Percentiles rank a stretch among this genome's conserved stretches.
These are phyloP conservation scores for Eulemur coronatus DNA, from an alignment of 2,797 vertebrate species.

Conservation along the genomic window DNA sequence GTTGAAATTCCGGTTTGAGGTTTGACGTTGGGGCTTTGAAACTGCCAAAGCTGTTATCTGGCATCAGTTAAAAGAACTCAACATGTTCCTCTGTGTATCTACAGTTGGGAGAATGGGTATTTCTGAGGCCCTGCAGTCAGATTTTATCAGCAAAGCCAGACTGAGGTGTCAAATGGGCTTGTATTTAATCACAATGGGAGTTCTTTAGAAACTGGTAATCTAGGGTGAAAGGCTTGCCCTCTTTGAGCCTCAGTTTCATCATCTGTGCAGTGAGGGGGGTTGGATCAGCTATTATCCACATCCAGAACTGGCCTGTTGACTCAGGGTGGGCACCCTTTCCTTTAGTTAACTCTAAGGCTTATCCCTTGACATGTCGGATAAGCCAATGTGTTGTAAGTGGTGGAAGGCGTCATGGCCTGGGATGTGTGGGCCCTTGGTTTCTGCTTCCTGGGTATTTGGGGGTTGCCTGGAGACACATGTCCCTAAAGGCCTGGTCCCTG, in stretches of 20 bases:
- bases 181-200: not conserved
- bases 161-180: not conserved
- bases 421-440: constrained; percentile 30
- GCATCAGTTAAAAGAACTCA: constrained; percentile 58
- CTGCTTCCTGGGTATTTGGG: not conserved
- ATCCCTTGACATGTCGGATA: not conserved
- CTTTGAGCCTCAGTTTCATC: constrained; percentile 57
- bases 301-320: constrained; percentile 42
- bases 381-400: not conserved
- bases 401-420: not conserved
- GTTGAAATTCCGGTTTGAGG: constrained; percentile 69
- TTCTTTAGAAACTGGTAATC: constrained; percentile 41
- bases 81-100: constrained; percentile 37
- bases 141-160: constrained; percentile 46
- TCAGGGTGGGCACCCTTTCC: not conserved
- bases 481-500: not conserved
- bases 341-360: constrained; percentile 39
- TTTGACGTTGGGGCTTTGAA: constrained; percentile 66
- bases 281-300: constrained; percentile 28
- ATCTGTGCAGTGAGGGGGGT: not conserved
- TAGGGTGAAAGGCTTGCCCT: not conserved
- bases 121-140: not conserved
- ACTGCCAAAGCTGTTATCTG: constrained; percentile 65
- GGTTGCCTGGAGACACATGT: not conserved
- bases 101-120: constrained; percentile 21